phyloP scores from a whole-genome alignment of 2,113 vertebrate genomes.

The Cochlearius cochlearius region DNA sequence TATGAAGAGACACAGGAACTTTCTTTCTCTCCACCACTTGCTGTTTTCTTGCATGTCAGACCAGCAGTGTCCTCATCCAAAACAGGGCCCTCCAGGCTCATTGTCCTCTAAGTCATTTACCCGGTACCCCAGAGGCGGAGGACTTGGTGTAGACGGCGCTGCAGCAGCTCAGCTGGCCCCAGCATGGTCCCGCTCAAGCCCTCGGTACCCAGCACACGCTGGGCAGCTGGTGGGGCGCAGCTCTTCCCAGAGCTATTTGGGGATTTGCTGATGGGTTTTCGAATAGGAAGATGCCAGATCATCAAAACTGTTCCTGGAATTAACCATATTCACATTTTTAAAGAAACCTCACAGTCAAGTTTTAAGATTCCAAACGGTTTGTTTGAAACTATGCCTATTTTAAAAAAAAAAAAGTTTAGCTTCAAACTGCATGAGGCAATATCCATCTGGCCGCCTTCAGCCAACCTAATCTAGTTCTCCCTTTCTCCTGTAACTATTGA shows the following conservation, averaged over 20 bases:
- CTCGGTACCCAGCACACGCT: neutral
- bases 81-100: neutral
- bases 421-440: neutral
- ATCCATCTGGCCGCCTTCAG: neutral
- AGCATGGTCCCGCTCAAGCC: neutral
- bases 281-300: neutral
- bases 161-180: neutral
- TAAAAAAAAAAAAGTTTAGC: neutral
- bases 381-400: neutral
- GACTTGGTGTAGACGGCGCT: neutral
- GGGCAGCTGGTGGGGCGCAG: neutral
- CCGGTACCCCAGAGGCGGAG: neutral
- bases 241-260: neutral
- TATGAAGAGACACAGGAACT: neutral
- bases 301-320: neutral
- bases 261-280: neutral
- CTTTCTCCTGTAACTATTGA: accelerated
- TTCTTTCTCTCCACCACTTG: neutral
- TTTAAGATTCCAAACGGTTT: neutral
- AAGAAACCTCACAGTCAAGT: neutral
- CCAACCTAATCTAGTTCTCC: neutral
- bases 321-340: neutral
- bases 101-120: neutral
- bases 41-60: neutral
- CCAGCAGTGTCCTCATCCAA: neutral